Conservation (phyloP, 1,140 invertebrate genomes). For the Drosophila azteca region DNA sequence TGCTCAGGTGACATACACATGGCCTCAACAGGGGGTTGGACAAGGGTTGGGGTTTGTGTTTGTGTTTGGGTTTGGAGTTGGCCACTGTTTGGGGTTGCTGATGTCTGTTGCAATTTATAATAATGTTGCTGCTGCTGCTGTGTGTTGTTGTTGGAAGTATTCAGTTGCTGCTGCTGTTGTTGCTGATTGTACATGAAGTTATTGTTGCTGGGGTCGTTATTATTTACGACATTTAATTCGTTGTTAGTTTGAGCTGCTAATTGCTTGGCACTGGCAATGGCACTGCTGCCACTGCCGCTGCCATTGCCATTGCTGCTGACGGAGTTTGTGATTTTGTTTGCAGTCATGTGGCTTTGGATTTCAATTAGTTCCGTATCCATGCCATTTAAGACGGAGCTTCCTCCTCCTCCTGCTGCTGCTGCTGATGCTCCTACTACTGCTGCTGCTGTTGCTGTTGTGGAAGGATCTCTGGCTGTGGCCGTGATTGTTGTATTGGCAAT, state of each 20-base stretch:
- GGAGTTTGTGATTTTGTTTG: conserved; percentile 67
- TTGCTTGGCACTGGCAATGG: conserved; percentile 60
- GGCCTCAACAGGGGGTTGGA: conserved; percentile 71
- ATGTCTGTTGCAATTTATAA: conserved; percentile 75
- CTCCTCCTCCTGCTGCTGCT: conserved; percentile 8
- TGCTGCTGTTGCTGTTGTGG: conserved; percentile 32
- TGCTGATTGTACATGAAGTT: conserved; percentile 82
- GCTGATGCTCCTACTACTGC: conserved; percentile 19
- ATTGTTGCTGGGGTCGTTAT: conserved; percentile 68
- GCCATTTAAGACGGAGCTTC: conserved; percentile 41
- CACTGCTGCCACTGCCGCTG: conserved; percentile 32
- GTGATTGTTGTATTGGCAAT: conserved; percentile 83
- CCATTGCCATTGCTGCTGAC: conserved; percentile 32
- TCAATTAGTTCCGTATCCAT: conserved; percentile 80
- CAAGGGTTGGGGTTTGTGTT: conserved; percentile 43
- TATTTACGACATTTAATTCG: conserved; percentile 81
- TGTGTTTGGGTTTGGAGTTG: conserved; percentile 28
- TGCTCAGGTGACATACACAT: conserved; percentile 83
- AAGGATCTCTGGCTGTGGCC: conserved; percentile 65
- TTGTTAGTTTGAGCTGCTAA: conserved; percentile 73
- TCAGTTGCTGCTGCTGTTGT: conserved; percentile 63
- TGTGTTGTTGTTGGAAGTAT: conserved; percentile 54
- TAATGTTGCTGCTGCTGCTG: conserved; percentile 68
- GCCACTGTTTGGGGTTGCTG: conserved; percentile 46
- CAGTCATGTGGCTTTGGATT: conserved; percentile 68